Percentiles rank a stretch among this genome's conserved stretches.
Conservation (phyloP, 2,113 vertebrate genomes). For the Synodontis membranacea region DNA sequence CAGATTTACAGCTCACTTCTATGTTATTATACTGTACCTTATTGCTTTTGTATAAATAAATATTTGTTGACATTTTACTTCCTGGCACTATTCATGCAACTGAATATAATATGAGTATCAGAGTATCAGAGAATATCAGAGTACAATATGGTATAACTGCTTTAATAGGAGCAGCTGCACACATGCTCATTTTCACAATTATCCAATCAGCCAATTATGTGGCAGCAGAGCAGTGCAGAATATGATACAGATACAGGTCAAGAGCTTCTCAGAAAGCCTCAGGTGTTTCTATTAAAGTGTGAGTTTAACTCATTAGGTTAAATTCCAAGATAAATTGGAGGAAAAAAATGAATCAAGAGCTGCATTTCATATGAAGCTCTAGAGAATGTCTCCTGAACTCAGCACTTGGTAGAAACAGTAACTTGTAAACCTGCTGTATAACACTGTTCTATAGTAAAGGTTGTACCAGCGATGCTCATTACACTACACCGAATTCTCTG, state of each 20-base stretch:
- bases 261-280: not conserved
- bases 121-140: too few relatives aligned
- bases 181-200: not conserved
- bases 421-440: not conserved
- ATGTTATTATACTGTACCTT: not conserved
- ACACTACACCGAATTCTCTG: not conserved
- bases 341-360: too few relatives aligned
- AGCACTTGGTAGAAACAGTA: not conserved
- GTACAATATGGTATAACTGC: not conserved
- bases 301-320: not conserved
- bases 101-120: too few relatives aligned
- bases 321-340: not conserved
- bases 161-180: not conserved
- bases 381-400: not conserved
- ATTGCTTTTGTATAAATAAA: not conserved
- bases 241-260: not conserved
- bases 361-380: not conserved
- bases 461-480: not conserved
- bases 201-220: not conserved
- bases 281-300: conserved; percentile 18
- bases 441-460: not conserved
- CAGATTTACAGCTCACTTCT: not conserved
- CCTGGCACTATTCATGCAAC: not conserved
- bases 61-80: not conserved
- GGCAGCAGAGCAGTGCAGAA: not conserved